Evolutionary conservation across 2,113 vertebrate genomes (phyloP), one percentile per base, ranked within the genome.

Genomic region (Sula dactylatra): DNA sequence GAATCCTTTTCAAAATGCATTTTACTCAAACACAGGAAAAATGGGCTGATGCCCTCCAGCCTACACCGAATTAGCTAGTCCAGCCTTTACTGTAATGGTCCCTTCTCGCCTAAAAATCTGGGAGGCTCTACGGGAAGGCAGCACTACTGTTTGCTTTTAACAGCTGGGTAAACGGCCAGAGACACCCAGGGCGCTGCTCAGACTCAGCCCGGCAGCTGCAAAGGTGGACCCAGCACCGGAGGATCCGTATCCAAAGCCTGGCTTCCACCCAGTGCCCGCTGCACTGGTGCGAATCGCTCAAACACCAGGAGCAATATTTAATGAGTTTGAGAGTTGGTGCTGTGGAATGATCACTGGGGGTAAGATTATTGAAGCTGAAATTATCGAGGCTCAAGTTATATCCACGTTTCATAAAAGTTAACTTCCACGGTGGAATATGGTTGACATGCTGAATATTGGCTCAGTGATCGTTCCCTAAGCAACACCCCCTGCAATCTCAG

Each of bases 31-130:
- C 26, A 7, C 13, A 14, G 20, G 24, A 11, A 38, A 45, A 40
- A 54, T 1, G 20, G n/a, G n/a, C 21, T 14, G 72, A 16, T 32
- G 32, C 65, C 42, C 72, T 17, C 40, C 58, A 12, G 31, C n/a
- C 29, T 16, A 13, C 26, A 1, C 67, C 7, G 1, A 4, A n/a
- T n/a, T 15, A 49, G 40, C 21, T 12, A 17, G 6, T 25, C 61
- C 14, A 20, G 16, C 49, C 50, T 40, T 16, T 12, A 9, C 40
- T 26, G 2, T 21, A 47, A 55, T 1, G 16, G 34, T 6, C 80
- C 72, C 49, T 31, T 10, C 47, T 31, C 7, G 49, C 49, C 64
- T 9, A 29, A 47, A 47, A 38, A 31, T 16, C 79, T 3, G 3
- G 2, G 3, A 10, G 22, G 27, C 34, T 11, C 45, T 7, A 1